Evolutionary conservation across 35 echinoderm and acorn worm species (phyloP), one percentile per base, ranked within the genome.

Genomic region (Acanthaster planci): DNA sequence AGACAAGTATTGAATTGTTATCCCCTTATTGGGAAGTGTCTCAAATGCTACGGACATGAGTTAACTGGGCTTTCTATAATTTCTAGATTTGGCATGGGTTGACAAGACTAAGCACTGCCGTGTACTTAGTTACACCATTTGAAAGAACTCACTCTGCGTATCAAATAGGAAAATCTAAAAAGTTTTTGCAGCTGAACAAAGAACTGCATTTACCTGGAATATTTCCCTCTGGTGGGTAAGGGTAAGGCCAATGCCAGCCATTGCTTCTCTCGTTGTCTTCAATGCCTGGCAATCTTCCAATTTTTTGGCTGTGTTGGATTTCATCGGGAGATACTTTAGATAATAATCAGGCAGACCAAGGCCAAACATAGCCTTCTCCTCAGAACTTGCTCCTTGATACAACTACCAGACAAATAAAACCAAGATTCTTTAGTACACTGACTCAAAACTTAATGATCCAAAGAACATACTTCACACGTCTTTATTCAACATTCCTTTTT

Each of bases 231-330:
- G 83, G 37, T 97, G 86, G 34, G 80, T 78, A 40, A 35, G 31
- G 51, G 82, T 75, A 8, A 97, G 58, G 29, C 94, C 94, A 9
- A 97, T 90, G 79, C 79, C 86, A 18, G 53, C 55, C 90, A 97
- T 93, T 31, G 94, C 94, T 17, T 76, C 42, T 76, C 75, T 89
- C 12, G 94, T 97, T 7, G 29, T 52, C 1, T 14, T 34, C 37
- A 97, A 90, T n/a, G 64, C 87, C 39, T 85, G 18, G 38, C 76
- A 76, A 37, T 90, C 87, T 76, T 76, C 76, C 21, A 67, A 27
- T 7, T 15, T 30, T 19, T 51, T 27, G 4, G 26, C n/a, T 5
- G 29, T 54, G 51, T 21, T 17, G 7, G 67, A 51, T 31, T 77
- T 37, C 30, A 90, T 34, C 18, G 68, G 59, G 2, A 54, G 30